Evolutionary conservation across 1,140 invertebrate species (phyloP).

Genomic region (Nomia melanderi): DNA sequence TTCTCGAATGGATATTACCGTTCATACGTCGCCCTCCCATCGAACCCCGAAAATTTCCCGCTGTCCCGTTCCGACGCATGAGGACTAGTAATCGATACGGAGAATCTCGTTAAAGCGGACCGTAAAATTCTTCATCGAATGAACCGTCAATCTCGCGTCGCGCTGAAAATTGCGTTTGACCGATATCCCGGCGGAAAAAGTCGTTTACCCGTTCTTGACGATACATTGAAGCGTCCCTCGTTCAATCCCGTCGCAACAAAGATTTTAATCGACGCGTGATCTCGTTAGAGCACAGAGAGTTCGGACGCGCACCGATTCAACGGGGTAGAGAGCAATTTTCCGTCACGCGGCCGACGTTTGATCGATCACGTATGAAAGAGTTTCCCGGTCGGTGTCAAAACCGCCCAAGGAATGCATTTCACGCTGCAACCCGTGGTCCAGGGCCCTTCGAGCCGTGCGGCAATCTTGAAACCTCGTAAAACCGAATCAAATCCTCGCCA

Average conservation of each 20-base stretch:
- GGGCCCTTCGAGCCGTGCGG: conserved; percentile 33
- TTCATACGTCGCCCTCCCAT: no score
- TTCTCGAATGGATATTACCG: background rate
- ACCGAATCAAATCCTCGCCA: conserved; percentile 78
- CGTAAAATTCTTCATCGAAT: conserved; percentile 2
- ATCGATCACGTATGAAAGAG: conserved; percentile 47
- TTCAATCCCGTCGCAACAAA: conserved; percentile 5
- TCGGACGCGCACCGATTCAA: conserved; percentile 11
- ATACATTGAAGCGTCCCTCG: conserved; percentile 25
- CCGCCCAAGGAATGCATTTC: conserved; percentile 43
- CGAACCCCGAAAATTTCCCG: background rate
- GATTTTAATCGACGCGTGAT: conserved; percentile 46
- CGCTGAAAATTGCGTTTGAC: background rate
- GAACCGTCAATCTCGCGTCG: conserved; percentile 24
- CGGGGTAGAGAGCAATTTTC: conserved; percentile 47
- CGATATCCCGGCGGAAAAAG: conserved; percentile 25
- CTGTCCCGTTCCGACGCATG: background rate
- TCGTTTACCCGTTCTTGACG: conserved; percentile 15
- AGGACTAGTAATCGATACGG: conserved; percentile 20
- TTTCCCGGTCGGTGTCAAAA: conserved; percentile 29
- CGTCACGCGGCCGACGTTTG: conserved; percentile 22
- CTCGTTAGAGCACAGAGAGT: conserved; percentile 44
- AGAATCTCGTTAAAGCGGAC: background rate
- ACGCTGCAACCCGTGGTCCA: background rate
- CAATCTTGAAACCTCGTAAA: conserved; percentile 80